Percentiles rank a stretch among this genome's conserved stretches.
Evolutionary conservation across 2,113 vertebrate genomes (phyloP).

Genomic region (Accipiter cooperii): DNA sequence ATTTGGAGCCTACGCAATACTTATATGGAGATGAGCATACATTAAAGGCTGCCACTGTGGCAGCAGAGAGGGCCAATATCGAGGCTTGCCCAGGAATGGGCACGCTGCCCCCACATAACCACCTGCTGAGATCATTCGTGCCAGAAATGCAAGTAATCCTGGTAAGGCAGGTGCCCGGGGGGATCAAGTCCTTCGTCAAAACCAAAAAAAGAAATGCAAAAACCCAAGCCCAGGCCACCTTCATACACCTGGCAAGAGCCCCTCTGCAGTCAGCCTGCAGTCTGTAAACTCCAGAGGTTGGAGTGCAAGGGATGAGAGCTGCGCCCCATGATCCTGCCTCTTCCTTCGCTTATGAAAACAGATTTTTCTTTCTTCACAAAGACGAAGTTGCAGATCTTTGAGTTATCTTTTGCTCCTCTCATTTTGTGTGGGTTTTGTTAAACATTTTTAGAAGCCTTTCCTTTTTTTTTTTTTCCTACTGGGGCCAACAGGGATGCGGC

Average conservation of each 20-base stretch:
- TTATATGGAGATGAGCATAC: slow-evolving; percentile 28
- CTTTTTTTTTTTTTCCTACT: background rate
- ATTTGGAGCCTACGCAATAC: background rate
- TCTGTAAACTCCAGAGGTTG: rapidly evolving
- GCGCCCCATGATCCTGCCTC: background rate
- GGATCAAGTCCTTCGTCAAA: background rate
- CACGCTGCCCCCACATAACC: background rate
- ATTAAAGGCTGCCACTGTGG: slow-evolving; percentile 3
- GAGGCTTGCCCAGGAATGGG: background rate
- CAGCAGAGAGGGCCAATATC: background rate
- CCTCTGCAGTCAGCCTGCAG: background rate
- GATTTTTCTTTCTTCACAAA: background rate
- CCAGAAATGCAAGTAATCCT: slow-evolving; percentile 30
- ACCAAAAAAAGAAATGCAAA: background rate
- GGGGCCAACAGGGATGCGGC: background rate
- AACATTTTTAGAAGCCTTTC: background rate
- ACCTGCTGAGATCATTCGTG: slow-evolving; percentile 21
- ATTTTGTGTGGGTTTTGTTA: background rate
- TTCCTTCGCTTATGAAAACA: background rate
- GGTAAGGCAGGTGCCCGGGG: background rate
- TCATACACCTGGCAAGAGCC: background rate
- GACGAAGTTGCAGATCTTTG: background rate
- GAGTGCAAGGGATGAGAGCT: background rate
- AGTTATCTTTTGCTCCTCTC: background rate
- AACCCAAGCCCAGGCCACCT: background rate